Evolutionary conservation across 1,140 invertebrate genomes (phyloP).

Genomic region (Drosophila guanche): DNA sequence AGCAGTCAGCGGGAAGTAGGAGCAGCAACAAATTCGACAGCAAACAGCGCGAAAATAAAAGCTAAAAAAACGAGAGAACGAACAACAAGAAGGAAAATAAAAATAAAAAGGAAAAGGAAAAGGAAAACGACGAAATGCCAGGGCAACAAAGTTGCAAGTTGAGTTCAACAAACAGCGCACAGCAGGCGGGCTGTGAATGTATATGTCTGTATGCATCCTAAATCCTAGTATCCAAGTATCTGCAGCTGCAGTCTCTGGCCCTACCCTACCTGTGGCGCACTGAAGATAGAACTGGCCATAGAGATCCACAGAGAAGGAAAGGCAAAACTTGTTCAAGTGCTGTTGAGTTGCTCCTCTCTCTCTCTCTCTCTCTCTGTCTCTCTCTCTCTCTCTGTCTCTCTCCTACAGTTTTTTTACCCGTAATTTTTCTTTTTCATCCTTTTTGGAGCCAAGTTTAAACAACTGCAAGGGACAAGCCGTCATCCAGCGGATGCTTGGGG

Average conservation of each 20-base stretch:
- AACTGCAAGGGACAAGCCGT: constrained; percentile 41
- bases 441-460: constrained; percentile 54
- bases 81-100: constrained; percentile 9
- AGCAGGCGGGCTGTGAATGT: constrained; percentile 21
- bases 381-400: constrained; percentile 7
- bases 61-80: constrained; percentile 2
- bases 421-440: neutral
- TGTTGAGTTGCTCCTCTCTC: constrained; percentile 25
- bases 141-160: constrained; percentile 65
- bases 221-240: neutral
- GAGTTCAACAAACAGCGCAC: constrained; percentile 46
- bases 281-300: constrained; percentile 7
- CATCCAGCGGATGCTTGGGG: constrained; percentile 19
- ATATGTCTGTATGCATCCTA: constrained; percentile 23
- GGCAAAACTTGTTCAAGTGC: constrained; percentile 50
- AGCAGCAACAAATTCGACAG: constrained; percentile 63
- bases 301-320: neutral
- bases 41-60: constrained; percentile 33
- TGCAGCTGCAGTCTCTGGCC: constrained; percentile 22
- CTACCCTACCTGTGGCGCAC: constrained; percentile 49
- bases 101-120: constrained; percentile 18
- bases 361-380: too few relatives aligned
- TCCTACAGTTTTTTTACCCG: constrained; percentile 26
- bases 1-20: constrained; percentile 2
- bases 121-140: constrained; percentile 42